Base-by-base conservation (phyloP, 2,113 vertebrate genomes). In the Vicugna pacos region DNA sequence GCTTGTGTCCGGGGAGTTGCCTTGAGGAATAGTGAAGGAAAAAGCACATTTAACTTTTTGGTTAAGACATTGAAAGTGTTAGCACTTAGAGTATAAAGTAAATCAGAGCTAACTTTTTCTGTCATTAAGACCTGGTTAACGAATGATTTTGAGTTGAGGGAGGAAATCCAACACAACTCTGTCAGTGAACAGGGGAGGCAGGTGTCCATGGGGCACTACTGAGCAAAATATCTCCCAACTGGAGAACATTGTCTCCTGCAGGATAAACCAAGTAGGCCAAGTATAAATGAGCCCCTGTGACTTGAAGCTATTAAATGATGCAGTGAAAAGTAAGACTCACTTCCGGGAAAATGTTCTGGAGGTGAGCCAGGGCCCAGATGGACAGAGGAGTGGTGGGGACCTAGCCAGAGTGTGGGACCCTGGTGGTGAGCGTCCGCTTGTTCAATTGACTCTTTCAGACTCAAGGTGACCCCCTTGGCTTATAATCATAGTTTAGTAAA, bases 11-110 rank as follows among this genome's bases (percentile, higher is more conserved):
- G 16, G 22, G 32, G 48, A 64, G 14, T 92, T 80, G 52, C 32
- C 85, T 95, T 87, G 24, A 87, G 50, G 69, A 58, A 62, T 19
- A 79, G 32, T 82, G 82, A 93, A 46, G 58, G 17, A 80, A 69
- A n/a, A 50, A 64, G 48, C 32, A 86, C 50, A 89, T 86, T 87
- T 73, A 58, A 14, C 64, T 48, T 62, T 84, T 84, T 35, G 48
- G 65, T 92, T 86, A 94, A 46, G 28, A 77, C 46, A 77, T 0
- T 54, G 35, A 96, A 42, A 42, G 58, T 50, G 11, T 92, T 86
- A 90, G 56, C 42, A 16, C 28, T 80, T 76, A 91, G 12, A 38
- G 22, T 73, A 4, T 69, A 50, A 80, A 92, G 50, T 17, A 50
- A 82, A 88, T 88, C 32, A 26, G 69, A 89, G 32, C 8, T 11